These are phyloP conservation scores for Icerya purchasi DNA, from an alignment of 2,888 invertebrate genomes.

Conservation along the genomic window DNA sequence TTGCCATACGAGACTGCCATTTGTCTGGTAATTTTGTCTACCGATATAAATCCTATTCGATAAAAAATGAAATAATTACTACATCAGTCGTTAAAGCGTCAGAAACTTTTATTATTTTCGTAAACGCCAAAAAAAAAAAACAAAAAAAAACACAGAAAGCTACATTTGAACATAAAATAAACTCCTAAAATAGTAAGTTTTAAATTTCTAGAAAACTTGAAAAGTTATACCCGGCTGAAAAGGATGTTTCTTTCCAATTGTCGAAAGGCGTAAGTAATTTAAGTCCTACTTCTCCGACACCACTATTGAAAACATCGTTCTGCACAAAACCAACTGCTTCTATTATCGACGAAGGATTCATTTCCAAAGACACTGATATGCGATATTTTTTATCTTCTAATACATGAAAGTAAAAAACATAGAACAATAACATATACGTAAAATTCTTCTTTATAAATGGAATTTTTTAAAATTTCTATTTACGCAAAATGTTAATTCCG, in stretches of 20 bases:
- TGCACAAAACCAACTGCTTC: slow-evolving; percentile 29
- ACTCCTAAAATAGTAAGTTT: not conserved
- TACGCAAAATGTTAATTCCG: no score
- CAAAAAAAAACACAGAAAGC: no score
- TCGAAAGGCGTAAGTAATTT: slow-evolving; percentile 34
- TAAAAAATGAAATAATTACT: not conserved
- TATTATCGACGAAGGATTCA: slow-evolving; percentile 43
- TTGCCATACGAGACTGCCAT: slow-evolving; percentile 15
- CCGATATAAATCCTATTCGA: slow-evolving; percentile 6
- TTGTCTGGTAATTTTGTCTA: slow-evolving; percentile 12
- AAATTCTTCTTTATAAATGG: no score
- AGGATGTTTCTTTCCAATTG: slow-evolving; percentile 32
- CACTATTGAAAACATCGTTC: slow-evolving; percentile 17
- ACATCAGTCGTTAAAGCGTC: not conserved
- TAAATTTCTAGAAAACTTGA: not conserved
- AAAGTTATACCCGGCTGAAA: slow-evolving; percentile 28
- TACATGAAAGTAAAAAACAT: no score
- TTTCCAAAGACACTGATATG: slow-evolving; percentile 32
- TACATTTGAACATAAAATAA: no score
- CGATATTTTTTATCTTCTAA: slow-evolving; percentile 10
- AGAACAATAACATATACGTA: no score
- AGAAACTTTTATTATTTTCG: no score
- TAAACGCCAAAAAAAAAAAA: no score
- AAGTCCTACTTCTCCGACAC: slow-evolving; percentile 24
- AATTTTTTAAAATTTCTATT: no score